Evolutionary conservation across 1,140 invertebrate genomes (phyloP), one percentile per base, ranked within the genome.

Genomic region (Maconellicoccus hirsutus): DNA sequence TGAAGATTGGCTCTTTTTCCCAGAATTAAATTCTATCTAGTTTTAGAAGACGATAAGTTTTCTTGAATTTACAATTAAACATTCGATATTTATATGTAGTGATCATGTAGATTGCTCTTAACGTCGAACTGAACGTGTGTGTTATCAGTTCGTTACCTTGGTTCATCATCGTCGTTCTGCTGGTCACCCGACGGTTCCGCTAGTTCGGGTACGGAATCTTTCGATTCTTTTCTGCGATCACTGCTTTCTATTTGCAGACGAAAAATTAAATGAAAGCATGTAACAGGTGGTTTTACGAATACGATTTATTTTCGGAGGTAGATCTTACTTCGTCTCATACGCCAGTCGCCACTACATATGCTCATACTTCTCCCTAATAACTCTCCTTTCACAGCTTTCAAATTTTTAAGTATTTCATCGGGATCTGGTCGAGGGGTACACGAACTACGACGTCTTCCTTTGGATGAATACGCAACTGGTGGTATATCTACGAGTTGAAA

Each of bases 351-450:
- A 76, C 86, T 83, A 76, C 84, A 85, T 71, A 91, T 82, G 76
- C 88, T 91, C 84, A 90, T 88, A 39, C 89, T 90, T 59, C 89
- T 83, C 69, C 86, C 87, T 10, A 75, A 61, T 8, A 91, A 82
- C 77, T 91, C 89, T 71, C 88, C 89, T 76, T 90, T 89, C 59
- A 88, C 87, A 69, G 87, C 87, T 76, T 91, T 90, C 73, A 91
- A 79, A 59, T 85, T 87, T 75, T 87, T 87, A 70, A 91, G 77
- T 73, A 92, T 90, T 79, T 92, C 89, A 76, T 92, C 89, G 0
- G 89, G 89, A 79, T 92, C 89, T 76, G 82, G 78, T 21, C 82
- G 79, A 25, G 88, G 84, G 21, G 87, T 86, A 75, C 88, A 88
- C 27, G 89, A 90, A 75, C 89, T 91, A 22, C 90, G 85, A 27